Evolutionary conservation across 2,888 invertebrate genomes (phyloP), one percentile per base, ranked within the genome.

Genomic region (Sycophila texana): DNA sequence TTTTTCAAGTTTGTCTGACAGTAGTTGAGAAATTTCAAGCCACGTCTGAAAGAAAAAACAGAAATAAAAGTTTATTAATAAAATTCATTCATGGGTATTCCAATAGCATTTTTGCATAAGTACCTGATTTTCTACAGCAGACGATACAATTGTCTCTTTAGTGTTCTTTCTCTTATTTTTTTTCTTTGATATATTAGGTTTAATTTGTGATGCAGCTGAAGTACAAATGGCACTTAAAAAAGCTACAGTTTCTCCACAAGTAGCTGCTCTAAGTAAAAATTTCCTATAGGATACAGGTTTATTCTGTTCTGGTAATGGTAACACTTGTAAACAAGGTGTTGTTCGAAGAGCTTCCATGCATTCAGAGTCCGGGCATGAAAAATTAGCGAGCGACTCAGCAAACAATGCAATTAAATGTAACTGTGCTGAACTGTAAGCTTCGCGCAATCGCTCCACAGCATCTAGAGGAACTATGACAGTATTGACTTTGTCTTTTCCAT

Each of bases 221-320:
- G 85, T 84, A 83, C 89, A 90, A 85, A 90, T 90, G 66, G 84
- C 86, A 74, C 86, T 85, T 60, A 90, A 82, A 39, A 89, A 85
- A 16, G 88, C 87, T 53, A 90, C 85, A 30, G 89, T 89, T 83
- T 90, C 90, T 18, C 90, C 88, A 74, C 89, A 89, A 3, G 90
- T 90, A n/a, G 90, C 84, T 26, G 89, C 89, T 82, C 90, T 83
- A 13, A 90, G 79, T 26, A 90, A 83, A 66, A 88, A 87, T 51
- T 85, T 79, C 80, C 86, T 88, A 77, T 87, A 90, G 22, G 89
- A 88, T 66, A 86, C 84, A 18, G 89, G 86, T 12, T 76, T 80
- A 12, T 85, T 84, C 16, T 83, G 82, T 20, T 86, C 85, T 7
- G 87, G 88, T 5, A 90, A 83, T 10, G 86, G 81, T 76, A 88